Evolutionary conservation across 2,113 vertebrate species (phyloP).

Genomic region (Sylvilagus bachmani): DNA sequence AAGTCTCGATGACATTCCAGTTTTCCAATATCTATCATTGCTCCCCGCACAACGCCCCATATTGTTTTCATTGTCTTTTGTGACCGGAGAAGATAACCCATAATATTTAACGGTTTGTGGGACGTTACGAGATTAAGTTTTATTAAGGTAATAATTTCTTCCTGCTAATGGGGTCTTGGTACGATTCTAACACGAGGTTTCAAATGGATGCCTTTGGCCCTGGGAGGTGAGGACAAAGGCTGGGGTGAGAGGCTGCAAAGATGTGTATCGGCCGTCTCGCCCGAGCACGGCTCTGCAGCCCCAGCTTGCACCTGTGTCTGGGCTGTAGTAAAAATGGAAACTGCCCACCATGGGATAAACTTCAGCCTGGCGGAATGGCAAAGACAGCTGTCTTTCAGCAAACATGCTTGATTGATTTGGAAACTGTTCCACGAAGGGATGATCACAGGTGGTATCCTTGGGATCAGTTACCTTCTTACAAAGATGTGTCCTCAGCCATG

Average conservation of each 20-base stretch:
- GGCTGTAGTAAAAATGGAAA: slow-evolving; percentile 49
- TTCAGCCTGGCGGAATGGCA: slow-evolving; percentile 35
- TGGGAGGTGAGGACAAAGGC: not conserved
- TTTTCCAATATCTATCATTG: slow-evolving; percentile 59
- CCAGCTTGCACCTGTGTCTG: slow-evolving; percentile 64
- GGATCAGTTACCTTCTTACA: slow-evolving; percentile 60
- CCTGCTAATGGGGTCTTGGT: slow-evolving; percentile 58
- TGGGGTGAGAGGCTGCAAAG: not conserved
- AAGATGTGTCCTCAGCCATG: slow-evolving; percentile 17
- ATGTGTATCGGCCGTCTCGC: not conserved
- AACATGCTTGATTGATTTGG: slow-evolving; percentile 68
- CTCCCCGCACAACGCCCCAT: slow-evolving; percentile 49
- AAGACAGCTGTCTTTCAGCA: slow-evolving; percentile 71
- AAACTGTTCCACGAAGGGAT: slow-evolving; percentile 15
- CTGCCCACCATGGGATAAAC: slow-evolving; percentile 31
- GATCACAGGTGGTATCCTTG: slow-evolving; percentile 60
- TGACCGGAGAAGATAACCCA: slow-evolving; percentile 59
- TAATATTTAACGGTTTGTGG: slow-evolving; percentile 53
- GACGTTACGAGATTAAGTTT: slow-evolving; percentile 59
- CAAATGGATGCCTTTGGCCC: slow-evolving; percentile 30
- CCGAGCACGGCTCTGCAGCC: not conserved
- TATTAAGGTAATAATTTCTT: slow-evolving; percentile 72
- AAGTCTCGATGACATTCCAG: slow-evolving; percentile 60
- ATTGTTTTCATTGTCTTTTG: slow-evolving; percentile 74
- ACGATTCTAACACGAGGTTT: not conserved